Conservation (phyloP, 2,888 invertebrate species). For the Chromoteleia sp. region DNA sequence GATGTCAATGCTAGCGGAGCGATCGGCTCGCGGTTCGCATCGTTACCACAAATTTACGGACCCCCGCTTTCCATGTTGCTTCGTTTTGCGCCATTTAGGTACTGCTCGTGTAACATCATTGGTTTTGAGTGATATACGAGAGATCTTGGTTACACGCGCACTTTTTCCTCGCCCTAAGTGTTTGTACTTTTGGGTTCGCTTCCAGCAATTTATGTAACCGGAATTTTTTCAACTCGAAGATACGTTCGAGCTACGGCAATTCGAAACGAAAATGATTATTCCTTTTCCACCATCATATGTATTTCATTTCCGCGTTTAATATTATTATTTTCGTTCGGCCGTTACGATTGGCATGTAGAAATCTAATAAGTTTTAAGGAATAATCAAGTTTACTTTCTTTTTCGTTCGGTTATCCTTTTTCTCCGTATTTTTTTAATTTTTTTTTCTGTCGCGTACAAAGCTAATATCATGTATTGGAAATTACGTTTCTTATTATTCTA, state of each 20-base stretch:
- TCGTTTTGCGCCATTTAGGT: conserved; percentile 47
- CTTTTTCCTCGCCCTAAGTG: conserved; percentile 6
- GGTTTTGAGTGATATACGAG: conserved; percentile 43
- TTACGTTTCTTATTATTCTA: too few species aligned
- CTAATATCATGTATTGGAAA: too few species aligned
- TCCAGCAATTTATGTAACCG: conserved; percentile 13
- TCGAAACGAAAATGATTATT: not conserved
- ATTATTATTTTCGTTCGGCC: too few species aligned
- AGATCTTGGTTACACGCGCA: conserved; percentile 16
- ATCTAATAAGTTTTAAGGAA: too few species aligned
- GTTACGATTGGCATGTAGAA: too few species aligned
- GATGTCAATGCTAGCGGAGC: conserved; percentile 58
- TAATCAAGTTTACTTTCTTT: too few species aligned
- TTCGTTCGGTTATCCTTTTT: too few species aligned
- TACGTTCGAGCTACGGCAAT: not conserved
- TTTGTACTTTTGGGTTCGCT: conserved; percentile 17
- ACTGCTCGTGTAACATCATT: conserved; percentile 42
- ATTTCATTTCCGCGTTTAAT: too few species aligned
- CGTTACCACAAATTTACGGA: conserved; percentile 46
- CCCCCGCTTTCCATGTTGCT: conserved; percentile 10
- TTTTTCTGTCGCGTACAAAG: too few species aligned
- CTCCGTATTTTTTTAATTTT: too few species aligned
- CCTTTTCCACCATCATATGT: too few species aligned
- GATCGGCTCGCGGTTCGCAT: conserved; percentile 35
- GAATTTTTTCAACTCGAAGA: too few species aligned